Evolutionary conservation across 2,888 invertebrate species (phyloP).

Genomic region (Argynnis bischoffii): DNA sequence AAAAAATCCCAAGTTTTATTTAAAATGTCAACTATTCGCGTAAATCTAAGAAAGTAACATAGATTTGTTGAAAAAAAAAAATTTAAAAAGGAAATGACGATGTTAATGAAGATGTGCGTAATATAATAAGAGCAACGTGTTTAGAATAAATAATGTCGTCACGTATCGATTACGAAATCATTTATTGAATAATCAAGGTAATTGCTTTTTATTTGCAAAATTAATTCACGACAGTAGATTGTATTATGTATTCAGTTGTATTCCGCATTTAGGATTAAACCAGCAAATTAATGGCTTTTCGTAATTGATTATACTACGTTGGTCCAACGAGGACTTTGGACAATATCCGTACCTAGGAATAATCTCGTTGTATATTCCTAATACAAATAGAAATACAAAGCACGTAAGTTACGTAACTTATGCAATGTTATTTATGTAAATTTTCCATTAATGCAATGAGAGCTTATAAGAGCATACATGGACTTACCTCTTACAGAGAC

Average conservation of each 20-base stretch:
- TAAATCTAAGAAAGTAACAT: no score
- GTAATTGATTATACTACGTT: slow-evolving; percentile 37
- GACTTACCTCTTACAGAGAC: no score
- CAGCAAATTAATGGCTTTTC: slow-evolving; percentile 44
- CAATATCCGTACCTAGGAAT: not conserved
- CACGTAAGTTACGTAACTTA: not conserved
- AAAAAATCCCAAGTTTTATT: no score
- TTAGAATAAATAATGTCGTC: slow-evolving; percentile 19
- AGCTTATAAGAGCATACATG: no score
- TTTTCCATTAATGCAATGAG: no score
- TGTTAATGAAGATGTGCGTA: slow-evolving; percentile 6
- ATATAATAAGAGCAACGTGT: slow-evolving; percentile 10
- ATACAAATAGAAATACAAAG: not conserved
- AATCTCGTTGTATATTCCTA: not conserved
- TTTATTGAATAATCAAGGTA: slow-evolving; percentile 24
- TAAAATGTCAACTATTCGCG: no score
- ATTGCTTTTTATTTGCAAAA: slow-evolving; percentile 24
- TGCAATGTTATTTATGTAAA: not conserved
- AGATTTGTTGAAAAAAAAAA: no score
- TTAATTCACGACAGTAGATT: slow-evolving; percentile 24
- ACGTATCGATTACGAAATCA: slow-evolving; percentile 22
- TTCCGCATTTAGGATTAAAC: slow-evolving; percentile 46
- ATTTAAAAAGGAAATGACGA: slow-evolving; percentile 6
- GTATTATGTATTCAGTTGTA: slow-evolving; percentile 50
- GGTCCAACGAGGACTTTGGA: not conserved